Conservation (phyloP, 1,140 invertebrate species). For the Drosophila parvula region DNA sequence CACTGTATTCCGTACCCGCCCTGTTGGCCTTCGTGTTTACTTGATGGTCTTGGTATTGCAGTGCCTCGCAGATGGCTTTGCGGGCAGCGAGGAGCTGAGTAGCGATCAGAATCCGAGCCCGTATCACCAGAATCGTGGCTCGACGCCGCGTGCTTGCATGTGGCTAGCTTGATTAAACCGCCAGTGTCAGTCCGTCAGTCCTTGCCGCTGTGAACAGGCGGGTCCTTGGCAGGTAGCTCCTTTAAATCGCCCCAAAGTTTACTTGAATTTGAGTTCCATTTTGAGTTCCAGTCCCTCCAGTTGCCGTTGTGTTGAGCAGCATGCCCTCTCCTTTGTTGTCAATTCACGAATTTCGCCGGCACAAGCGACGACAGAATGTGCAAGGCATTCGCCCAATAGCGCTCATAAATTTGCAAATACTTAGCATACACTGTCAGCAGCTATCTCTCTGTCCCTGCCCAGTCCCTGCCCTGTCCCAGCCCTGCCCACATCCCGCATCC, state of each 20-base stretch:
- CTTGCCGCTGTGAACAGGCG: conserved; percentile 30
- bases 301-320: conserved; percentile 13
- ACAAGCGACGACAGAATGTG: conserved; percentile 36
- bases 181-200: conserved; percentile 3
- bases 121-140: conserved; percentile 35
- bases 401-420: conserved; percentile 69
- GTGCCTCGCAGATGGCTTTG: conserved; percentile 66
- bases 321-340: conserved; percentile 30
- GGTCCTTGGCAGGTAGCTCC: conserved; percentile 38
- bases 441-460: conserved; percentile 14
- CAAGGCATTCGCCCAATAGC: conserved; percentile 41
- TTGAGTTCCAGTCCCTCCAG: background rate
- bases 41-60: conserved; percentile 62
- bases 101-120: conserved; percentile 39
- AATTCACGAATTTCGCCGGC: conserved; percentile 24
- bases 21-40: conserved; percentile 10
- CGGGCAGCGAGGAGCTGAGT: conserved; percentile 49
- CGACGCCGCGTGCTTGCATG: conserved; percentile 64
- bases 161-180: conserved; percentile 64
- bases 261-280: conserved; percentile 8
- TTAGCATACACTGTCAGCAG: conserved; percentile 65
- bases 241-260: background rate
- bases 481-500: background rate
- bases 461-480: background rate
- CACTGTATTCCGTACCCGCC: conserved; percentile 8